Conservation (phyloP, 2,797 vertebrate species). For the Sibirionetta formosa region DNA sequence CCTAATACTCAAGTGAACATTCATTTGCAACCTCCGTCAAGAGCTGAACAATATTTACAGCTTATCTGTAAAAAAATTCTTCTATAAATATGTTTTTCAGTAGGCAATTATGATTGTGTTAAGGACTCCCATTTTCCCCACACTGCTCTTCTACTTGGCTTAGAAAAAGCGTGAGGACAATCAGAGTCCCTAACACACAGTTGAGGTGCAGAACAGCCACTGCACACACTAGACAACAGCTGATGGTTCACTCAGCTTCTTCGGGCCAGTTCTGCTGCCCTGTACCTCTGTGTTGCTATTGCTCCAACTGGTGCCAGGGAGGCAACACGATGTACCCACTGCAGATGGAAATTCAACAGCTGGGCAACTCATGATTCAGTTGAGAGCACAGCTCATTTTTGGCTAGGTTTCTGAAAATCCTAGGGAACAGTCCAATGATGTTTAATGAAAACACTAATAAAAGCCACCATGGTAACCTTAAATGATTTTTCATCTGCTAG, state of each 20-base stretch:
- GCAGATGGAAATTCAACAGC: neutral
- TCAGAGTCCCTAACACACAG: neutral
- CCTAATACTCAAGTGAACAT: neutral
- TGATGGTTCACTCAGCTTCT: neutral
- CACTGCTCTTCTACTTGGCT: neutral
- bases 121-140: neutral
- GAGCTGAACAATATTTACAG: neutral
- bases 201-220: fast-evolving
- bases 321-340: neutral
- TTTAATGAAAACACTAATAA: neutral
- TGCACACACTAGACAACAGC: neutral
- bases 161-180: no score
- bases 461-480: neutral
- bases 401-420: neutral
- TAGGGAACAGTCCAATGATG: neutral
- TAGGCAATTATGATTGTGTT: neutral
- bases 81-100: neutral
- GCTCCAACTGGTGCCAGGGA: neutral
- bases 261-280: neutral
- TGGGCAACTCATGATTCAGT: neutral
- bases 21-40: neutral
- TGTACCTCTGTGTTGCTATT: neutral
- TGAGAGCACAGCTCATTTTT: neutral
- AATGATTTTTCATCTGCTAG: neutral
- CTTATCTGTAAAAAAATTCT: neutral